Base-by-base conservation (phyloP, 2,113 vertebrate genomes). In the Chaetops frenatus region DNA sequence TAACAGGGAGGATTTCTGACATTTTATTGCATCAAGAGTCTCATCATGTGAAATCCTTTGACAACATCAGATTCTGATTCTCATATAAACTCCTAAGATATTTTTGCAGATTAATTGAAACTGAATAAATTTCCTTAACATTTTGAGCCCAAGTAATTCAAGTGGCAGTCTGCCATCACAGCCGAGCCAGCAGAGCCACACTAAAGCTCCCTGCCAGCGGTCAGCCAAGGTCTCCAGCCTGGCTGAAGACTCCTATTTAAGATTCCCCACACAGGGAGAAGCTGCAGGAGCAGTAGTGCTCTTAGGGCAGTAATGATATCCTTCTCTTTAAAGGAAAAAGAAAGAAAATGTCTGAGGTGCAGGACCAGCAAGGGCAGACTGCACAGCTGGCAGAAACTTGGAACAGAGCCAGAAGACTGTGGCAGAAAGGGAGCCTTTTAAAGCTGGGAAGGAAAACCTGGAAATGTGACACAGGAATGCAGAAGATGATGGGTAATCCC, bases 51-150 rank as follows among this genome's bases (percentile, higher is more conserved):
- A 90, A 94, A 93, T 62, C 79, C 88, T 95, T 95, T 66, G 58
- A 80, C 48, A 86, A 40, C 58, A 90, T 83, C 90, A 83, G 78
- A 90, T 91, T 94, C 62, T 13, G 53, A 81, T 45, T 89, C 54
- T 93, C 56, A 44, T 44, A 51, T 70, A 94, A 95, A 31, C 74
- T 86, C 66, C 71, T 82, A 20, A 19, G 10, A 58, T 92, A 90
- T 91, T 95, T 95, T 80, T 4, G 1, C 54, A 86, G 74, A 94
- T 90, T 93, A 95, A 91, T 42, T 74, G 90, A 44, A 95, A 87
- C 23, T 2, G 84, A 94, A 93, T 73, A 91, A 73, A 80, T 92
- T 94, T 90, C 58, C 72, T 73, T 77, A 87, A 81, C 69, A 47
- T 88, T 93, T 81, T 93, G 92, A 93, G 83, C 38, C 72, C 85